These are phyloP conservation scores for Diaphora mendica DNA, from an alignment of 2,888 invertebrate genomes.

Conservation along the genomic window DNA sequence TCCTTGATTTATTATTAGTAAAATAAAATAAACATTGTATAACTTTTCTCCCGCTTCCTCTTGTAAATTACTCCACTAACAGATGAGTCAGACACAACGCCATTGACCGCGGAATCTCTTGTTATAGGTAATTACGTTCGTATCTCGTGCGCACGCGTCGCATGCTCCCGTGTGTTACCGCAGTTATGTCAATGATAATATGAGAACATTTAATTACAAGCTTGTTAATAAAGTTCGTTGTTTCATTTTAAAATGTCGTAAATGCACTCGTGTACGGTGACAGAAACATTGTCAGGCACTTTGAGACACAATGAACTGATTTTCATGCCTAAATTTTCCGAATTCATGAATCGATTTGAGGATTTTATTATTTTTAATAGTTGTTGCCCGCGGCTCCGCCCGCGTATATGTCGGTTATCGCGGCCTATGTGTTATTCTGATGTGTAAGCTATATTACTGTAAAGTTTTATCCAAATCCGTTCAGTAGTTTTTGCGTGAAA, in stretches of 20 bases:
- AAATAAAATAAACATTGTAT: neutral
- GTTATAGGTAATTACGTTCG: conserved; percentile 54
- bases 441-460: no score
- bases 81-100: conserved; percentile 57
- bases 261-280: no score
- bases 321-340: no score
- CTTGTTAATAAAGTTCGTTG: neutral
- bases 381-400: no score
- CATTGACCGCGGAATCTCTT: conserved; percentile 70
- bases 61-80: conserved; percentile 32
- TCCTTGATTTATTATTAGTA: no score
- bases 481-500: no score
- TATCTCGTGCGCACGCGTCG: conserved; percentile 56
- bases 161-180: conserved; percentile 40
- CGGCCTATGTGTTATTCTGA: no score
- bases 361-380: no score
- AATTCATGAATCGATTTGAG: no score
- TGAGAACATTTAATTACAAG: conserved; percentile 12
- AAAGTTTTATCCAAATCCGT: no score
- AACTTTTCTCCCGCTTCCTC: conserved; percentile 30
- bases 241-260: neutral
- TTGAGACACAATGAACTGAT: no score
- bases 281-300: neutral
- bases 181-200: conserved; percentile 40
- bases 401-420: no score